A percentile compares a stretch with the other conserved stretches of the same genome.
Conservation (phyloP, 2,797 vertebrate species). For the Halcyon leucocephala region DNA sequence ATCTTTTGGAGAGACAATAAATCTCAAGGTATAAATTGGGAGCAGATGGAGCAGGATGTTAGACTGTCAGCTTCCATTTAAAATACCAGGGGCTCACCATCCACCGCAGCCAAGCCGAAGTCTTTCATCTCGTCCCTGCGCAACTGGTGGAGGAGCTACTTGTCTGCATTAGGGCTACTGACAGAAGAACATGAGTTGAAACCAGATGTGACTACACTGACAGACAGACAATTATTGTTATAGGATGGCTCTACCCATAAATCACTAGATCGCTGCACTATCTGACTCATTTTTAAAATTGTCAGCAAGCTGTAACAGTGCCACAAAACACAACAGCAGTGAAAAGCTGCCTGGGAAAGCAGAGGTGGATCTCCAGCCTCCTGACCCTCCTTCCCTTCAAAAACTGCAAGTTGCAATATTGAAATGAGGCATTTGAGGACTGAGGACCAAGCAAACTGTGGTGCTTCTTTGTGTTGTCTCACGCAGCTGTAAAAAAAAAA, state of each 20-base stretch:
- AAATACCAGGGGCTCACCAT: fast-evolving
- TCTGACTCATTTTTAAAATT: not conserved
- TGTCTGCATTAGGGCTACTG: not conserved
- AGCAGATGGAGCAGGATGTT: slow-evolving; percentile 5
- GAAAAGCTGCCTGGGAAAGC: not conserved
- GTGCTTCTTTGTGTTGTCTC: not conserved
- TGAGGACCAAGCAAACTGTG: not conserved
- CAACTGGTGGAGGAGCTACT: not conserved
- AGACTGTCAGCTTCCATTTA: slow-evolving; percentile 46
- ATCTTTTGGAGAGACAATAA: not conserved
- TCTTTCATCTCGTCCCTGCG: not conserved
- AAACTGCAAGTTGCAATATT: not conserved
- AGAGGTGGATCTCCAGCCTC: not conserved
- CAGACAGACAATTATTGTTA: not conserved
- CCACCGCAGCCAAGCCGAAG: not conserved
- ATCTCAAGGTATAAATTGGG: not conserved
- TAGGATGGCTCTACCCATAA: not conserved
- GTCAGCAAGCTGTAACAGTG: not conserved
- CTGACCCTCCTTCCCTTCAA: not conserved
- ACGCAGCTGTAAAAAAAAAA: not conserved
- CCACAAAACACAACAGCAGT: fast-evolving
- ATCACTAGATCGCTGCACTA: not conserved
- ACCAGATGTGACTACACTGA: not conserved
- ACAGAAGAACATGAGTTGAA: not conserved
- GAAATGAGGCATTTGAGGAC: not conserved